Evolutionary conservation across 1,140 invertebrate genomes (phyloP).

Genomic region (Cryptotermes secundus): DNA sequence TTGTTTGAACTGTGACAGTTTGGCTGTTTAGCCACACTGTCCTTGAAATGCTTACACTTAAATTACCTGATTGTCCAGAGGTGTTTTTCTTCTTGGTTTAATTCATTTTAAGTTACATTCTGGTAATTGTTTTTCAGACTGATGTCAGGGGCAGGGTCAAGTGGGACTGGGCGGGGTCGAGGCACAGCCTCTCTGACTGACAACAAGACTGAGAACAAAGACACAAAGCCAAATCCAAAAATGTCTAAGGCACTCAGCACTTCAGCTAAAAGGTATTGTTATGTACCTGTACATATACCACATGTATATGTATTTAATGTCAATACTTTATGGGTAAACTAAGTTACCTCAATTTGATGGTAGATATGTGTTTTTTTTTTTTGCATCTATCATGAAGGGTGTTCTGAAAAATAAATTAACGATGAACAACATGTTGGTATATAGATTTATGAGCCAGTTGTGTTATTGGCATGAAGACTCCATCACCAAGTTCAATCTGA

Average conservation of each 20-base stretch:
- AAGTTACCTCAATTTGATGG: no score
- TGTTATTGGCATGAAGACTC: no score
- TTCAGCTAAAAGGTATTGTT: slow-evolving; percentile 75
- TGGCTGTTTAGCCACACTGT: background rate
- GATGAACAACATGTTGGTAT: no score
- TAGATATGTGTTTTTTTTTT: no score
- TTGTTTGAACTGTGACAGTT: background rate
- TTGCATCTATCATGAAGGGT: no score
- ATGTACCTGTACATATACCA: background rate
- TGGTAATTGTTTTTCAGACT: slow-evolving; percentile 27
- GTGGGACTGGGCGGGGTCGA: slow-evolving; percentile 59
- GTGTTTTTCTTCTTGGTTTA: background rate
- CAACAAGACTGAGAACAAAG: slow-evolving; percentile 75
- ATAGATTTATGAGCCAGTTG: no score
- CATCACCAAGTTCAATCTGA: no score
- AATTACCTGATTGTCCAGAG: background rate
- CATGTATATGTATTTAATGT: background rate
- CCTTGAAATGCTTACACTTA: background rate
- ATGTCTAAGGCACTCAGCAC: slow-evolving; percentile 93
- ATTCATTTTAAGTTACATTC: background rate
- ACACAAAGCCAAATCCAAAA: slow-evolving; percentile 85
- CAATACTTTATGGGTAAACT: background rate
- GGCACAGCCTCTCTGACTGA: slow-evolving; percentile 58
- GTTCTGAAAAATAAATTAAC: no score
- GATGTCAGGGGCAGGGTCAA: slow-evolving; percentile 56